Conservation (phyloP, 2,888 invertebrate genomes). For the Oligia fasciuncula region DNA sequence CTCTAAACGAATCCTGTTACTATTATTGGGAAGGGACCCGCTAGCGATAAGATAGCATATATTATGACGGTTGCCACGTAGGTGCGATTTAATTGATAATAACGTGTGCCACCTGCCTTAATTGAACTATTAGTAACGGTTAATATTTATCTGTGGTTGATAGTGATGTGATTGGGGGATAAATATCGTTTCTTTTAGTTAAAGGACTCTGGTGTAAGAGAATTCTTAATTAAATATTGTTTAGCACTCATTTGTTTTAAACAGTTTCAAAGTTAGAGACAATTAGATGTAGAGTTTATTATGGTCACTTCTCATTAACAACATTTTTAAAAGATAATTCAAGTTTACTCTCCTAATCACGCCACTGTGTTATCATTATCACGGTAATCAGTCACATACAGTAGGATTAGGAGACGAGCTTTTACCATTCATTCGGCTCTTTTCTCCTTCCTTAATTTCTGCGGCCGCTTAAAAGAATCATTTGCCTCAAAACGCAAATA, state of each 20-base stretch:
- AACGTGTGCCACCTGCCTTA: constrained; percentile 66
- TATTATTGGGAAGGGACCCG: constrained; percentile 77
- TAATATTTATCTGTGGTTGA: constrained; percentile 65
- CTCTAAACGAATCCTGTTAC: constrained; percentile 72
- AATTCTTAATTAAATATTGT: constrained; percentile 48
- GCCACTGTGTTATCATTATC: background rate
- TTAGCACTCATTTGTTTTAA: constrained; percentile 32
- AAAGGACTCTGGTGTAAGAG: constrained; percentile 40
- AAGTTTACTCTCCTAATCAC: background rate
- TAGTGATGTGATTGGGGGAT: constrained; percentile 54
- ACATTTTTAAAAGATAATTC: background rate
- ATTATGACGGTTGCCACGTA: constrained; percentile 69
- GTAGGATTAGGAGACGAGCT: no score
- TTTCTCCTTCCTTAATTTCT: background rate
- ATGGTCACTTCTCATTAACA: background rate
- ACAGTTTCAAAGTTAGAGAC: background rate
- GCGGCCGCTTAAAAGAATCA: background rate
- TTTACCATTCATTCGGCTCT: background rate
- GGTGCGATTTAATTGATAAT: constrained; percentile 73
- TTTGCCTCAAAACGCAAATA: background rate
- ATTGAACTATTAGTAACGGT: constrained; percentile 73
- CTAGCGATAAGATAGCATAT: constrained; percentile 79
- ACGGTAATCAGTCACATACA: background rate
- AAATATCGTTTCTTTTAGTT: constrained; percentile 44
- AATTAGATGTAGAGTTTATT: constrained; percentile 25